Base-by-base conservation (phyloP, 2,888 invertebrate genomes). In the Corbicula japonica region DNA sequence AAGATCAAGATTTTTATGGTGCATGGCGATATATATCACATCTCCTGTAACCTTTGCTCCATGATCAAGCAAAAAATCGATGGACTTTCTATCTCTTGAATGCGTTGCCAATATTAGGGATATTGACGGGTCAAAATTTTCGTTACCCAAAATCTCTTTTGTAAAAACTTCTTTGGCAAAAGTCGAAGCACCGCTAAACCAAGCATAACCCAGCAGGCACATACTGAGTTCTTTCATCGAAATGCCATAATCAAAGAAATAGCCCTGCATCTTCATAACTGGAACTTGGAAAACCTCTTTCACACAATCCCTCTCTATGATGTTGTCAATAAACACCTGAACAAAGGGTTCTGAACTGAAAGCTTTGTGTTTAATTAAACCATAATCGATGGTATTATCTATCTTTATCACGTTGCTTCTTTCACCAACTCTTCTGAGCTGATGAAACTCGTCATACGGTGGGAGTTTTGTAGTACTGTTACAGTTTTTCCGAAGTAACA, bases 201-300 rank as follows among this genome's bases (percentile, higher is more conserved):
- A 44, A 26, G 56, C 21, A 28, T 70, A 70, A 2, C 46, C 60
- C 5, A 48, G 60, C 6, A 70, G 30, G 30, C 28, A 70, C 34
- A 60, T 60, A 18, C 35, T 44, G 21, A 60, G 46, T 10, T 44
- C 23, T 10, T 48, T 38, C 32, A 70, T 35, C 5, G 46, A 15
- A 4, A 70, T 60, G 23, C 70, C 70, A 28, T 70, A 70, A 15
- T 34, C 34, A 15, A 61, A 50, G 23, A 70, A 70, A n/a, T 46
- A 70, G 8, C 70, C 70, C 1, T 48, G 35, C 50, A 70, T 48
- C 35, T 34, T 48, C 70, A 70, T 70, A n/a, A 70, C 48, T 48
- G 60, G 48, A 6, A 23, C 30, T 4, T 12, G 28, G 50, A 70
- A 50, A 1, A 70, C 12, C 10, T 34, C 48, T n/a, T 35, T 30